Evolutionary conservation across 2,797 vertebrate genomes (phyloP), one percentile per base, ranked within the genome.

Genomic region (Acrossocheilus fasciatus): DNA sequence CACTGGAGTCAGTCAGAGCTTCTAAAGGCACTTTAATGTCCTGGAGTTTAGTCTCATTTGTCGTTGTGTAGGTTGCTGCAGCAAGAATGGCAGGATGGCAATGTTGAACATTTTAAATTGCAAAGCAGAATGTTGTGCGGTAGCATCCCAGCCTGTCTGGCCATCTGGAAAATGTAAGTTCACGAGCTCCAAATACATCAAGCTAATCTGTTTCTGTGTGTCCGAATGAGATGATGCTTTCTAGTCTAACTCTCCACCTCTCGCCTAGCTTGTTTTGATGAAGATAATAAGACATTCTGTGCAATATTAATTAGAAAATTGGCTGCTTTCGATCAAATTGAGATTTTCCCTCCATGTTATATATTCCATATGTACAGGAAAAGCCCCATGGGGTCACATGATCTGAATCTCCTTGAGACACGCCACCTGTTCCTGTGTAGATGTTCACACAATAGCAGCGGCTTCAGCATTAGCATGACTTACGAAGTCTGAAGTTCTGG

Each of bases 161-260:
- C 96, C 95, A 95, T 93, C 95, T 99, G 98, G 98, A 99, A 96
- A 95, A 98, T 99, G 98, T 99, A 96, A 98, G 95, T 93, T 23
- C 20, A 20, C 1, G 50, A 30, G 66, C 70, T 68, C 68, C 39
- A 79, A 39, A 30, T 43, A 62, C 14, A 79, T 79, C 23, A 26
- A 62, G n/a, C 57, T 79, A 43, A 45, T 62, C n/a, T 79, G 52
- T 54, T 39, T 78, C 52, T 41, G 54, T 77, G 34, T 59, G 34
- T 59, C 52, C 76, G 2, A n/a, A 59, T 78, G 54, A 78, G 76
- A 78, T 41, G 20, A 57, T 34, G 1, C 4, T 45, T 11, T 17
- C 2, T 17, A 18, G 17, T 41, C 6, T 52, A 34, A 30, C 26
- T 36, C 47, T 75, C 43, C 72, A 50, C 43, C n/a, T 50, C 30